Conservation (phyloP, 2,113 vertebrate genomes). For the Syngnathus scovelli region DNA sequence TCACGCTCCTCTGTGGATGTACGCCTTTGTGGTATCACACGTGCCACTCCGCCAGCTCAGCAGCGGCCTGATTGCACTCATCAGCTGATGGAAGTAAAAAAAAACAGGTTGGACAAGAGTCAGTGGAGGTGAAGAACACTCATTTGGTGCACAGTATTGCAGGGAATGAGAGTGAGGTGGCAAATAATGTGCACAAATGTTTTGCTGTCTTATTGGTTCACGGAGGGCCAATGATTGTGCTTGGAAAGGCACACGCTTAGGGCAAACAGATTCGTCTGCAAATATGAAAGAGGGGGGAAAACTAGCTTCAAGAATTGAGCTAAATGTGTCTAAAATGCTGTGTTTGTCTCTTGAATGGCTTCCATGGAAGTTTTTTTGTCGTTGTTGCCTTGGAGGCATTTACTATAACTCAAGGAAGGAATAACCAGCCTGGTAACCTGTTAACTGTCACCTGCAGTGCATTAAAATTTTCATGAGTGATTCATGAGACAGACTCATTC, state of each 20-base stretch:
- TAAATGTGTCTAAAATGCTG: background rate
- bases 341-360: background rate
- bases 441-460: background rate
- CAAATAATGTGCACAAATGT: slow-evolving; percentile 3
- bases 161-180: background rate
- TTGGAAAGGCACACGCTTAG: slow-evolving; percentile 31
- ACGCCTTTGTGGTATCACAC: slow-evolving; percentile 1
- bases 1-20: background rate
- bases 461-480: background rate
- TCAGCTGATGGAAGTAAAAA: slow-evolving; percentile 10
- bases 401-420: background rate
- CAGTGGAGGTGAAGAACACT: slow-evolving; percentile 13
- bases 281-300: background rate
- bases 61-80: slow-evolving; percentile 29
- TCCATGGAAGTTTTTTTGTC: background rate
- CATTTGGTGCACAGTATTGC: slow-evolving; percentile 1
- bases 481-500: background rate
- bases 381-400: background rate
- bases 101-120: slow-evolving; percentile 14
- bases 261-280: slow-evolving; percentile 45
- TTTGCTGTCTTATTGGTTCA: slow-evolving; percentile 44
- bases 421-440: background rate
- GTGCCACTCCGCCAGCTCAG: slow-evolving; percentile 26
- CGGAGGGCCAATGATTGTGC: slow-evolving; percentile 41
- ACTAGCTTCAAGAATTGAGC: background rate